Base-by-base conservation (phyloP, 2,113 vertebrate species). In the Dicerorhinus sumatrensis region DNA sequence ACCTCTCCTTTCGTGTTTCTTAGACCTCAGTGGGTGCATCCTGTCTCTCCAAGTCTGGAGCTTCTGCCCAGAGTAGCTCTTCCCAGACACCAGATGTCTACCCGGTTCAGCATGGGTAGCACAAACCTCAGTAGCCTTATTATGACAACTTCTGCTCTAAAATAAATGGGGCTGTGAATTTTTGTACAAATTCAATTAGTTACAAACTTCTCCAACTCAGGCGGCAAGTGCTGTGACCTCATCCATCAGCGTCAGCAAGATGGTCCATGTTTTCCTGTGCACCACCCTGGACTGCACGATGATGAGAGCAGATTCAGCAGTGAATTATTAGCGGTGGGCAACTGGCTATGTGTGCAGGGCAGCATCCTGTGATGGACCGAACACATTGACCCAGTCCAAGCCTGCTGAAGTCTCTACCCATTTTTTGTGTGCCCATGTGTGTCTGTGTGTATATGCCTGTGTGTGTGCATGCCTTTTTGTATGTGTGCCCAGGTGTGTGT, bases 201-300 rank as follows among this genome's bases (percentile, higher is more conserved):
- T 29, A 18, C 9, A 23, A 25, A 31, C 60, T 9, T 54, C 23
- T 62, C 29, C 5, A 4, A 18, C 4, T 23, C 36, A 12, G 20
- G 13, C 8, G 7, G 23, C 0, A 2, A 0, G 13, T 3, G 3
- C 54, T 12, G 3, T 0, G 10, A 36, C 36, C 27, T 89, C 14
- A 10, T 8, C 18, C 7, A 13, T 21, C 36, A 9, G 6, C 0
- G 9, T 14, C 36, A 31, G 72, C 11, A 6, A 8, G 56, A 12
- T 1, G 4, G 9, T 21, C 36, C 54, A 1, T 9, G 13, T n/a
- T 33, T 42, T n/a, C 12, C 17, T 46, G 60, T 3, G 11, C 17
- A 4, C 33, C 33, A 42, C n/a, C 42, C 36, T 11, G 3, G 11
- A 31, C 5, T 56, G 5, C 3, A 33, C 39, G 18, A 27, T 0